phyloP scores from a whole-genome alignment of 2,797 vertebrate species.

The Parauchenoglanis punctatus region DNA sequence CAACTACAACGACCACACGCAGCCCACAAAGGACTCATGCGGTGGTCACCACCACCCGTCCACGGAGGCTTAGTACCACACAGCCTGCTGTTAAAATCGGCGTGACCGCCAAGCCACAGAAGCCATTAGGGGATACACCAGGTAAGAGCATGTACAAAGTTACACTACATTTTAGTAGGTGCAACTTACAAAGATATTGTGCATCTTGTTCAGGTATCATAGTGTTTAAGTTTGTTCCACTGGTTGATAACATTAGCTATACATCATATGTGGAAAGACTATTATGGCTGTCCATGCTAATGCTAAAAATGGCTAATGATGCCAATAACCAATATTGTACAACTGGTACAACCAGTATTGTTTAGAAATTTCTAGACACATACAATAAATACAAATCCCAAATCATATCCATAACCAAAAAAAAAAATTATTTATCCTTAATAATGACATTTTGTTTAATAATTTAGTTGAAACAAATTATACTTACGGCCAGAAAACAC shows the following conservation, averaged over 20 bases:
- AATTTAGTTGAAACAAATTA: not conserved
- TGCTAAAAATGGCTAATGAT: not conserved
- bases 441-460: not conserved
- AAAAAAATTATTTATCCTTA: not conserved
- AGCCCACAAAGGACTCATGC: slow-evolving; percentile 75
- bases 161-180: not conserved
- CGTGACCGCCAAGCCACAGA: slow-evolving; percentile 78
- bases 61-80: slow-evolving; percentile 76
- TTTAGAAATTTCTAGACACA: not conserved
- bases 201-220: not conserved
- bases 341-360: no score
- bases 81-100: slow-evolving; percentile 67
- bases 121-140: slow-evolving; percentile 78
- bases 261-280: not conserved
- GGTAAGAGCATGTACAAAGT: slow-evolving; percentile 64
- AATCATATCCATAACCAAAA: not conserved
- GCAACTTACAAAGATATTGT: not conserved
- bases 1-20: slow-evolving; percentile 74
- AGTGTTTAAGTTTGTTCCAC: not conserved
- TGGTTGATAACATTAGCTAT: not conserved
- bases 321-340: not conserved
- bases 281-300: not conserved
- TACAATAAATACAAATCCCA: not conserved
- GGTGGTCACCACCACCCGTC: slow-evolving; percentile 73
- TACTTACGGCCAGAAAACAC: not conserved